Base-by-base conservation (phyloP, 37 sponge, comb jelly and placozoan genomes). In the Aplysina aerophoba region DNA sequence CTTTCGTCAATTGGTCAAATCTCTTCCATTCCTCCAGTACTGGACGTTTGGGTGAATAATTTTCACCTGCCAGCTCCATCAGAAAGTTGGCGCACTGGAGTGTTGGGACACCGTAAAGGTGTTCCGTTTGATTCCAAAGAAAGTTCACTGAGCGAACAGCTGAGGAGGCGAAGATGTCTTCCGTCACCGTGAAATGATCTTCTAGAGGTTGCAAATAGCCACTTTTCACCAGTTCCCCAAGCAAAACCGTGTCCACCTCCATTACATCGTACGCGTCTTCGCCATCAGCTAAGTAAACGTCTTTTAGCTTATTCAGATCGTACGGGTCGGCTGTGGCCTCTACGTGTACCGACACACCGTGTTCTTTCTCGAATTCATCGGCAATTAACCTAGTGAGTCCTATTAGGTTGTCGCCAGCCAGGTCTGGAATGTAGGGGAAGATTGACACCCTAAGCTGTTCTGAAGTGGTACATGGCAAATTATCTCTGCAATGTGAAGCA, bases 71-170 rank as follows among this genome's bases (percentile, higher is more conserved):
- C 15, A 73, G 50, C 50, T 75, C 85, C 80, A 86, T 79, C 15
- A 86, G 80, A 80, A 66, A 86, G 36, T 24, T 86, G 44, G 68
- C 87, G 40, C 87, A 86, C 28, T 53, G 53, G 4, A 86, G 68
- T 53, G 87, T 86, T 12, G 87, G 87, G 0, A 86, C 55, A 50
- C 87, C 87, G 60, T 86, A 86, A 66, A 79, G 62, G 22, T 39
- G 36, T 20, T 38, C 6, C 27, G 24, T 44, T 1, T n/a, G 61
- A 6, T 57, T 24, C 22, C 11, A 4, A 1, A 21, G 3, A 17
- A 11, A 73, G 0, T 27, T 13, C 24, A 85, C 85, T 0, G 85
- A 73, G 1, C 75, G 63, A 19, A 85, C 64, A 33, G 85, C 77
- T 35, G 77, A 85, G 20, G 66, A 4, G 21, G 58, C 27, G 25